phyloP scores from a whole-genome alignment of 1,140 invertebrate genomes.

The Drosophila pruinosa region DNA sequence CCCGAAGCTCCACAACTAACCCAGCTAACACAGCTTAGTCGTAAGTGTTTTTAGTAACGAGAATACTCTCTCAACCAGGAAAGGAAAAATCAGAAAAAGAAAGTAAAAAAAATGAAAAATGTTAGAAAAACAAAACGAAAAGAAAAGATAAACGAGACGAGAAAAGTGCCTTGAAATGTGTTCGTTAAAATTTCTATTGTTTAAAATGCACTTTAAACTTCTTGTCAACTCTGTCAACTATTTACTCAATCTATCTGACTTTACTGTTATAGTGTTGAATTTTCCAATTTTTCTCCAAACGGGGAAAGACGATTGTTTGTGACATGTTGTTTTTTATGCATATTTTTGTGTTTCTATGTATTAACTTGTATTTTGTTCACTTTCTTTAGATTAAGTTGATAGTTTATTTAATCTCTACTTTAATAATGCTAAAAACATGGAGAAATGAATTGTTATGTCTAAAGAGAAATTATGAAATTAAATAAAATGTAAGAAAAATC shows the following conservation, averaged over 20 bases:
- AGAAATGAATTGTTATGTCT: slow-evolving; percentile 79
- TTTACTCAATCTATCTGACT: slow-evolving; percentile 20
- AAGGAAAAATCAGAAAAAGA: slow-evolving; percentile 12
- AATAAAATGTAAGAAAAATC: slow-evolving; percentile 76
- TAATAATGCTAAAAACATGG: slow-evolving; percentile 75
- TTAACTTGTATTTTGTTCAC: slow-evolving; percentile 69
- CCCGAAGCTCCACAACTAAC: slow-evolving; percentile 28
- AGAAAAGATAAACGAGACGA: slow-evolving; percentile 12
- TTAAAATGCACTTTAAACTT: slow-evolving; percentile 63
- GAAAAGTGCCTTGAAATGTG: slow-evolving; percentile 51
- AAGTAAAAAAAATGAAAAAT: background rate
- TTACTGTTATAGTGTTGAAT: slow-evolving; percentile 29
- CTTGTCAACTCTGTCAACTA: slow-evolving; percentile 6
- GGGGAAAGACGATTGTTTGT: slow-evolving; percentile 52
- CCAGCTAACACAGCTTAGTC: slow-evolving; percentile 37
- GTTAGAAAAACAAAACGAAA: slow-evolving; percentile 13
- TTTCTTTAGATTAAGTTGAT: slow-evolving; percentile 69
- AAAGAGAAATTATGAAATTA: slow-evolving; percentile 74
- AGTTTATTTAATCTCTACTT: slow-evolving; percentile 79
- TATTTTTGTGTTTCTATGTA: slow-evolving; percentile 65
- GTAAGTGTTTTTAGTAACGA: slow-evolving; percentile 55
- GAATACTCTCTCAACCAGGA: slow-evolving; percentile 45
- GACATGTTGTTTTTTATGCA: slow-evolving; percentile 81
- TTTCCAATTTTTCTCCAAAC: slow-evolving; percentile 6
- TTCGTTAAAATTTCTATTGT: slow-evolving; percentile 38